Percentiles rank a stretch among this genome's conserved stretches.
phyloP scores from a whole-genome alignment of 2,797 vertebrate genomes.

The Acestrorhynchus altus region DNA sequence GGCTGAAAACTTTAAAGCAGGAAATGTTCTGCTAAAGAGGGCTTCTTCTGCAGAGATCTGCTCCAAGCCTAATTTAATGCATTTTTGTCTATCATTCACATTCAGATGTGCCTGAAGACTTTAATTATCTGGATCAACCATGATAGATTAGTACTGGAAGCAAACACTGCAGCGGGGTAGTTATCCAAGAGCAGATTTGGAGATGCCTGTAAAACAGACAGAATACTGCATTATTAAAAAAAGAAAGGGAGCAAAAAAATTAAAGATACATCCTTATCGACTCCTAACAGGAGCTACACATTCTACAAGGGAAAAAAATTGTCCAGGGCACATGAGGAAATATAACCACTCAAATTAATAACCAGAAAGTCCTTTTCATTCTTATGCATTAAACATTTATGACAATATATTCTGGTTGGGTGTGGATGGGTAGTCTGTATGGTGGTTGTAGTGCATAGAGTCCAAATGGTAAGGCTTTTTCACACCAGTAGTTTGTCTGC shows the following conservation, averaged over 20 bases:
- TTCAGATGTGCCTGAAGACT: neutral
- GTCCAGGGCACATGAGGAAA: neutral
- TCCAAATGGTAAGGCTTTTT: too few species aligned
- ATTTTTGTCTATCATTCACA: neutral
- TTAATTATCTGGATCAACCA: constrained; percentile 13
- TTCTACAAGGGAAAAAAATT: neutral
- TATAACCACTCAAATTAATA: neutral
- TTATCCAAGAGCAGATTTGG: neutral
- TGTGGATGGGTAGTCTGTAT: too few species aligned
- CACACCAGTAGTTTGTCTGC: too few species aligned
- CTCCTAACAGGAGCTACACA: too few species aligned
- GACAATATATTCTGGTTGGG: too few species aligned
- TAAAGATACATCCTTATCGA: neutral
- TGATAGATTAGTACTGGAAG: constrained; percentile 22
- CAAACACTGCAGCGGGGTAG: neutral
- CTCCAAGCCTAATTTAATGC: constrained; percentile 5
- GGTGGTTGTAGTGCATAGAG: too few species aligned
- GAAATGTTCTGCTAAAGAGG: neutral
- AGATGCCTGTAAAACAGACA: neutral
- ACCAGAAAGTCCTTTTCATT: too few species aligned
- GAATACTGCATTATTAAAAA: neutral
- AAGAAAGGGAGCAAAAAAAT: neutral
- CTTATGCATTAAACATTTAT: too few species aligned
- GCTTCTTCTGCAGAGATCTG: neutral
- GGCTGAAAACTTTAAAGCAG: neutral